A percentile compares a stretch with the other conserved stretches of the same genome.
phyloP scores from a whole-genome alignment of 2,888 invertebrate genomes.

The Ophion ellenae region DNA sequence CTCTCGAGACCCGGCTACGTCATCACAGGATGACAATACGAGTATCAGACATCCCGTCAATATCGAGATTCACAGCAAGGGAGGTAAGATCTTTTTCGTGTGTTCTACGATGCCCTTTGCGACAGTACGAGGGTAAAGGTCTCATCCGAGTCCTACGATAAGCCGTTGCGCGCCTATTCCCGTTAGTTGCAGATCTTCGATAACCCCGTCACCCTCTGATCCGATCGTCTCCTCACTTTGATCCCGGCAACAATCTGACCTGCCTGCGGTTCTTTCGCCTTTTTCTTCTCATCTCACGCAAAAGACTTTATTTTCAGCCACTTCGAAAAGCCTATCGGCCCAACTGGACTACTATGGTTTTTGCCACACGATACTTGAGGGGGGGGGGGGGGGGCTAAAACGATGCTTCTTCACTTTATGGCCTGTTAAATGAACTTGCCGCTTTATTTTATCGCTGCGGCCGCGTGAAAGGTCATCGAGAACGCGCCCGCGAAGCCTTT shows the following conservation, averaged over 20 bases:
- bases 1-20: slow-evolving; percentile 26
- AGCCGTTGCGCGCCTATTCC: slow-evolving; percentile 53
- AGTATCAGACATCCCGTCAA: slow-evolving; percentile 51
- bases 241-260: slow-evolving; percentile 35
- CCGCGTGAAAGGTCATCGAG: slow-evolving; percentile 75
- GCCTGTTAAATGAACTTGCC: slow-evolving; percentile 82
- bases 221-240: slow-evolving; percentile 47
- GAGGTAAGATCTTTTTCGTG: slow-evolving; percentile 22
- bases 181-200: slow-evolving; percentile 62
- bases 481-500: slow-evolving; percentile 62
- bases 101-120: slow-evolving; percentile 19
- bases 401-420: slow-evolving; percentile 76
- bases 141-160: slow-evolving; percentile 52
- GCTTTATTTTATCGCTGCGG: slow-evolving; percentile 80
- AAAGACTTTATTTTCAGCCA: slow-evolving; percentile 47
- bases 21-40: slow-evolving; percentile 30
- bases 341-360: slow-evolving; percentile 43
- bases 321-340: slow-evolving; percentile 54
- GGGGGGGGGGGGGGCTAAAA: slow-evolving; percentile 4
- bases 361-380: slow-evolving; percentile 50
- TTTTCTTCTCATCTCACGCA: slow-evolving; percentile 33
- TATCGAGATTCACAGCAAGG: slow-evolving; percentile 46
- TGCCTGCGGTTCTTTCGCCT: slow-evolving; percentile 18
- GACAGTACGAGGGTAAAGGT: slow-evolving; percentile 6
- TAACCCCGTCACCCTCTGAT: slow-evolving; percentile 66